Base-by-base conservation (phyloP, 2,888 invertebrate genomes). In the Sisyra nigra region DNA sequence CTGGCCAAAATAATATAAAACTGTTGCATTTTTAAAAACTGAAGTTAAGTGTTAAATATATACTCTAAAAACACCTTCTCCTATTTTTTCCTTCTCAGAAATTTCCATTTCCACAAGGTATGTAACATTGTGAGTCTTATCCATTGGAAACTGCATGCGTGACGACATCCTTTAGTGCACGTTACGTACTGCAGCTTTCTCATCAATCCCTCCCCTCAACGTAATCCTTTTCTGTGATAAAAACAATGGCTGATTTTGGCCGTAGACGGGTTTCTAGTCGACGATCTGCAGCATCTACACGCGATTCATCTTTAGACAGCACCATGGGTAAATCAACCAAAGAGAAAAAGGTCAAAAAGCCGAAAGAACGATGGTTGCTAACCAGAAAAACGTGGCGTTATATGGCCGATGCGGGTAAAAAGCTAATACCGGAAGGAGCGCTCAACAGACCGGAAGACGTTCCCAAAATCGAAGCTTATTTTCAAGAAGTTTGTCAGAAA, bases 361-460 rank as follows among this genome's bases (percentile, higher is more conserved):
- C 71, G 1, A 80, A 80, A 57, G 88, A 88, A 62, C 73, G 88
- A 60, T 89, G 88, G 88, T 68, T 88, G 46, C 69, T 88, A 46
- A 88, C 88, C 36, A 68, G 88, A 46, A 88, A 89, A 65, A 88
- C 88, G 39, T 88, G 88, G 88, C 71, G 85, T 53, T 88, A 88
- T 62, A 89, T 89, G 88, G 76, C 86, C n/a, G 88, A 88, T 53
- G 86, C 87, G 24, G 88, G 88, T 36, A 76, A 84, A 46, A 80
- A 82, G 56, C 69, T 89, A 41, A 78, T 88, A 45, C 88, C 88
- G n/a, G 87, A 87, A 41, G 81, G 82, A 14, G 70, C 72, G 3
- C 73, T 74, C 55, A 80, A 81, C 59, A 70, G 78, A 3, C 61
- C 71, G 1, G 85, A 87, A 55, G 85, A 85, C 55, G 68, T 88